Evolutionary conservation across 1,140 invertebrate genomes (phyloP).

Genomic region (Brevipalpus yothersi): DNA sequence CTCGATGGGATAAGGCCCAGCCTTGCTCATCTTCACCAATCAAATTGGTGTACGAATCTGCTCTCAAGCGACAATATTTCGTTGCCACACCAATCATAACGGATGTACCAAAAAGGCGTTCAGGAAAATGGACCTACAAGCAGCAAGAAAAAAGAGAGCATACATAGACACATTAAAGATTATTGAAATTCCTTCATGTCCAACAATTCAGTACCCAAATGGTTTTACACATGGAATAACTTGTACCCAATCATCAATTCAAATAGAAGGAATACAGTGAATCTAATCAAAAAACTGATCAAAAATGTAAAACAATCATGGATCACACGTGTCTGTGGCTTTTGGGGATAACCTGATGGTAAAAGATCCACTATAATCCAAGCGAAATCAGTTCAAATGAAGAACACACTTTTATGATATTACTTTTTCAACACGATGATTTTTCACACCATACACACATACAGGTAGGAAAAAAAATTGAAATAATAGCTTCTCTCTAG

Average conservation of each 20-base stretch:
- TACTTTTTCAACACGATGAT: too few relatives aligned
- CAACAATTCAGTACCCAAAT: too few relatives aligned
- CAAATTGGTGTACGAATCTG: slow-evolving; percentile 37
- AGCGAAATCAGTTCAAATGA: too few relatives aligned
- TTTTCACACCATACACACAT: too few relatives aligned
- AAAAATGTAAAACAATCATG: background rate
- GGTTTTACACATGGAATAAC: too few relatives aligned
- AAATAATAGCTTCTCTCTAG: too few relatives aligned
- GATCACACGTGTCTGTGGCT: too few relatives aligned
- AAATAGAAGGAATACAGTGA: background rate
- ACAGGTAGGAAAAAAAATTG: background rate
- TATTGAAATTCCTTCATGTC: background rate
- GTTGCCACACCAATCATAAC: slow-evolving; percentile 53
- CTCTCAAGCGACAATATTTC: slow-evolving; percentile 31
- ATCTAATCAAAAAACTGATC: background rate
- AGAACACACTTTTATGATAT: too few relatives aligned
- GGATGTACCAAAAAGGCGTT: slow-evolving; percentile 42
- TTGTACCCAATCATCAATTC: too few relatives aligned
- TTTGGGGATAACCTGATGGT: too few relatives aligned
- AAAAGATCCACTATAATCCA: too few relatives aligned
- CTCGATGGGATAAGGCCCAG: slow-evolving; percentile 49
- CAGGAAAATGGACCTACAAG: slow-evolving; percentile 23
- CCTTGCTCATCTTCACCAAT: slow-evolving; percentile 39
- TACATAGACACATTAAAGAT: background rate
- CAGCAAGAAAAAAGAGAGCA: background rate